A percentile compares a stretch with the other conserved stretches of the same genome.
Evolutionary conservation across 2,888 invertebrate species (phyloP).

Genomic region (Xestia rhomboidea): DNA sequence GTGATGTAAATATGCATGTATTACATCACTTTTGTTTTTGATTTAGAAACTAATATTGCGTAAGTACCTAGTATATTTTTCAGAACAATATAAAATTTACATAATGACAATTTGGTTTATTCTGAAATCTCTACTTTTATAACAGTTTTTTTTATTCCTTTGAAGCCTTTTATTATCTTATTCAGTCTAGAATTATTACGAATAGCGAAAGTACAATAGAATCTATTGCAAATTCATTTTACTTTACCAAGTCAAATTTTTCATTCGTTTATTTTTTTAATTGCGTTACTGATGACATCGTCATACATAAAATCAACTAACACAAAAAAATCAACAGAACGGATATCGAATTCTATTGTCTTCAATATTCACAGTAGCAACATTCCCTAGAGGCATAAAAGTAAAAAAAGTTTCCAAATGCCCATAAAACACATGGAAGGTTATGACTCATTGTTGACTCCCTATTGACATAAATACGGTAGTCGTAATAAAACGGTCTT

Average conservation of each 20-base stretch:
- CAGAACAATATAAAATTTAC: conserved; percentile 14
- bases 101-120: conserved; percentile 24
- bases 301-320: conserved; percentile 4
- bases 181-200: neutral
- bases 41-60: neutral
- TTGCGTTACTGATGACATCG: conserved; percentile 8
- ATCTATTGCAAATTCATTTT: conserved; percentile 15
- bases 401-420: conserved; percentile 69
- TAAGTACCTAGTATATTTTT: neutral
- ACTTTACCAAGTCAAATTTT: neutral
- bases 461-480: conserved; percentile 79
- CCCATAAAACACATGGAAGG: conserved; percentile 76
- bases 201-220: neutral
- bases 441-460: conserved; percentile 82
- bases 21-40: neutral
- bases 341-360: conserved; percentile 71
- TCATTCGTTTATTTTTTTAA: conserved; percentile 6
- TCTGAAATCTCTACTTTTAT: neutral
- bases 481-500: conserved; percentile 76
- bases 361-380: conserved; percentile 67
- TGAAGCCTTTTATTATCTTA: conserved; percentile 11
- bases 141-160: neutral
- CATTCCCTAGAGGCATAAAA: conserved; percentile 54
- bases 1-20: no score
- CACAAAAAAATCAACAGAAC: conserved; percentile 37